Conservation (phyloP, 2,797 vertebrate species). For the Caiman crocodilus region DNA sequence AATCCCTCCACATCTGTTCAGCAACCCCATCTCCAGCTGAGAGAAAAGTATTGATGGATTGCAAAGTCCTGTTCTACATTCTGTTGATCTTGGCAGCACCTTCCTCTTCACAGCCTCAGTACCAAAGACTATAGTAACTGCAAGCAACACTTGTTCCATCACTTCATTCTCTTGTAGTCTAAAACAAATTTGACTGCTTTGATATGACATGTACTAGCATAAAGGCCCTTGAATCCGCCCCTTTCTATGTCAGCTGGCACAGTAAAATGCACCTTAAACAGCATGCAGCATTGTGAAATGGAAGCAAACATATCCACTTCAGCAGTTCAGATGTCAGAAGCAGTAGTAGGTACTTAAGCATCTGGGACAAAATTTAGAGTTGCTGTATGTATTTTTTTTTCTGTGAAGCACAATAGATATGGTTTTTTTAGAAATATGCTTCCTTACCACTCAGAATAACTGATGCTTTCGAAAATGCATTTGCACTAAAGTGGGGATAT, state of each 20-base stretch:
- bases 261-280: neutral
- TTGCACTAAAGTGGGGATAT: neutral
- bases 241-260: neutral
- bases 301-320: neutral
- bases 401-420: neutral
- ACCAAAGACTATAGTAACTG: conserved; percentile 21
- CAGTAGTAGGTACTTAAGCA: neutral
- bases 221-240: neutral
- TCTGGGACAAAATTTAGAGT: neutral
- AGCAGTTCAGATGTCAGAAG: neutral
- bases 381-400: neutral
- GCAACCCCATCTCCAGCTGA: conserved; percentile 54
- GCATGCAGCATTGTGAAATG: neutral
- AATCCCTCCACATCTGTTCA: conserved; percentile 72
- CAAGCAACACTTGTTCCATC: conserved; percentile 34
- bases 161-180: neutral
- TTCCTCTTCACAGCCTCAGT: conserved; percentile 29
- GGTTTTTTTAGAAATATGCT: neutral
- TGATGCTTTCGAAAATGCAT: neutral
- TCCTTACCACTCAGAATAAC: neutral
- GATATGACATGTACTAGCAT: neutral
- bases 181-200: conserved; percentile 34
- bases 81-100: conserved; percentile 73
- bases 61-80: conserved; percentile 65
- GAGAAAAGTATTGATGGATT: conserved; percentile 73